Base-by-base conservation (phyloP, 2,888 invertebrate genomes). In the Synergus laeviventris region DNA sequence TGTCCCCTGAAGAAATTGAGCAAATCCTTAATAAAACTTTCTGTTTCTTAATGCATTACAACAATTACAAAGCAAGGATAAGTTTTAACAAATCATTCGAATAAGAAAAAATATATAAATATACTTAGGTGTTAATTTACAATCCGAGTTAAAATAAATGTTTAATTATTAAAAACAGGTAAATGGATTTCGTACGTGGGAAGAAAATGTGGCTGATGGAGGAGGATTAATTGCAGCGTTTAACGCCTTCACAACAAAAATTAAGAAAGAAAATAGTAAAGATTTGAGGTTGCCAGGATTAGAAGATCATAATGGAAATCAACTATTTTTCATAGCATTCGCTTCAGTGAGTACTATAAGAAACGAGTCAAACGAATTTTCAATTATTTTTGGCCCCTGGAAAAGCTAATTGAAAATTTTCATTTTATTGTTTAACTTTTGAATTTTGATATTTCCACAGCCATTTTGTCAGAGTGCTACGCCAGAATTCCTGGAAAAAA, bases 131-230 rank as follows among this genome's bases (percentile, higher is more conserved):
- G 1, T 18, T 8, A 38, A 31, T 16, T n/a, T 12, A 24, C 73
- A 62, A 2, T 18, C 38, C 14, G 2, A 24, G 16, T 24, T n/a
- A 36, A 36, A 9, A 24, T 18, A 49, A 42, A 24, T 73, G 73
- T 73, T 8, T 21, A 38, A 78, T 14, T 73, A 39, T 12, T 77
- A 64, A 76, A 31, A 79, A 16, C 87, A 94, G 94, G 92, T 94
- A 83, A 93, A 94, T 89, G 94, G 94, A 24, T 92, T 93, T 87
- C 93, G 93, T 89, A 96, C 96, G 54, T 94, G 95, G 86, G 95
- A 95, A 66, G 96, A 96, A 92, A 96, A 97, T 91, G 96, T 97
- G 77, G 96, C 96, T 0, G 97, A 97, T 91, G 96, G 96, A 91
- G 96, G 96, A 78, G 96, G 96, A 0, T 91, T 97, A 70, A 94